Percentiles rank a stretch among this genome's conserved stretches.
These are phyloP conservation scores for Platichthys flesus DNA, from an alignment of 2,113 vertebrate species.

Conservation along the genomic window DNA sequence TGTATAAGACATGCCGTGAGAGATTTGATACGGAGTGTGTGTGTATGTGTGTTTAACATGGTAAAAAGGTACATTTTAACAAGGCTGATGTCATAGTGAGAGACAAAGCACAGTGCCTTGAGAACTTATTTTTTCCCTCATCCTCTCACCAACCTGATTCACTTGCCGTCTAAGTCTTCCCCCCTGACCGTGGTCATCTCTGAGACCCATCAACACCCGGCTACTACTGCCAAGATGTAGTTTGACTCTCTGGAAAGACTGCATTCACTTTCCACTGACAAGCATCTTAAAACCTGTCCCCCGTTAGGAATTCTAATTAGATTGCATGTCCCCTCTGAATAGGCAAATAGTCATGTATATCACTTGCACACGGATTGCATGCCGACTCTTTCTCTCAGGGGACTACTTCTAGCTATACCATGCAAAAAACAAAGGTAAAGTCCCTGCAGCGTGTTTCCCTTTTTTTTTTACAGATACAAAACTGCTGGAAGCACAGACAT, in stretches of 20 bases:
- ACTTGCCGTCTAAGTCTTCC: background rate
- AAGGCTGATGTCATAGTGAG: conserved; percentile 30
- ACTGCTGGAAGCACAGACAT: too few relatives aligned
- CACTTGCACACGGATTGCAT: too few relatives aligned
- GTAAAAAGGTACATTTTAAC: conserved; percentile 44
- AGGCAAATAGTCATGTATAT: background rate
- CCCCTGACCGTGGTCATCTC: background rate
- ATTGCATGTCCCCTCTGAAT: background rate
- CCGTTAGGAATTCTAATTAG: background rate
- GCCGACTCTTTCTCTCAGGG: too few relatives aligned
- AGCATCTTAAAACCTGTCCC: background rate
- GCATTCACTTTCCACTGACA: too few relatives aligned
- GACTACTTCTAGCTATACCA: too few relatives aligned
- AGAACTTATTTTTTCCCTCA: background rate
- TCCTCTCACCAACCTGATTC: background rate
- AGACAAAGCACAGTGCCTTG: background rate
- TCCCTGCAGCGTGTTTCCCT: too few relatives aligned
- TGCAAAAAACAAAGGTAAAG: too few relatives aligned
- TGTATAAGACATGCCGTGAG: conserved; percentile 36
- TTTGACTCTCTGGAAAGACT: background rate
- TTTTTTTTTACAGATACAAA: too few relatives aligned
- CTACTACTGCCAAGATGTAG: background rate
- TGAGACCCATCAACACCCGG: background rate
- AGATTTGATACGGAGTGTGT: conserved; percentile 24
- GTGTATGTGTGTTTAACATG: conserved; percentile 39